These are phyloP conservation scores for Urocolius indicus DNA, from an alignment of 2,113 vertebrate genomes.

Conservation along the genomic window DNA sequence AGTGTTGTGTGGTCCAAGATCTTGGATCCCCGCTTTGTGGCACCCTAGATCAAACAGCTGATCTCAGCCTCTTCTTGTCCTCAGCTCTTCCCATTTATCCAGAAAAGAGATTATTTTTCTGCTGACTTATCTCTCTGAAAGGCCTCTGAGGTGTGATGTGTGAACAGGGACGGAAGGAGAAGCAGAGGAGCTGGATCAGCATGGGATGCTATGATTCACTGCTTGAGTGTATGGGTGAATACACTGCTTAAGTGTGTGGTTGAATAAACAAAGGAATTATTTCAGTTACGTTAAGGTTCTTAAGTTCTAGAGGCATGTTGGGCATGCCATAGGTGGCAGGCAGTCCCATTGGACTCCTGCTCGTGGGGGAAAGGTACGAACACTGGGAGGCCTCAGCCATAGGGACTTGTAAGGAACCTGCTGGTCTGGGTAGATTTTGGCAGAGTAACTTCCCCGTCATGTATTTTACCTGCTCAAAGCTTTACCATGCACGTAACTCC, in stretches of 20 bases:
- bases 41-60: background rate
- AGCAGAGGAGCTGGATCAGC: background rate
- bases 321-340: background rate
- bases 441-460: background rate
- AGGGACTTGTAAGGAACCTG: background rate
- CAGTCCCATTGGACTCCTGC: background rate
- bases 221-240: background rate
- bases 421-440: background rate
- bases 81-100: background rate
- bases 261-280: background rate
- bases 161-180: background rate
- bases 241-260: background rate
- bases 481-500: background rate
- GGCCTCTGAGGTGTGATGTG: background rate
- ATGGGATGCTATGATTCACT: background rate
- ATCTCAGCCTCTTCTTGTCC: background rate
- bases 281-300: background rate
- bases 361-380: background rate
- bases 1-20: too few relatives aligned
- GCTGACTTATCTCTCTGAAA: background rate
- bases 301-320: background rate
- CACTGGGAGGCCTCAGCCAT: rapidly evolving
- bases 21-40: background rate
- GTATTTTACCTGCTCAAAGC: too few relatives aligned
- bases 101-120: background rate